These are phyloP conservation scores for Forbesichthys agassizii DNA, from an alignment of 2,113 vertebrate genomes.

Conservation along the genomic window DNA sequence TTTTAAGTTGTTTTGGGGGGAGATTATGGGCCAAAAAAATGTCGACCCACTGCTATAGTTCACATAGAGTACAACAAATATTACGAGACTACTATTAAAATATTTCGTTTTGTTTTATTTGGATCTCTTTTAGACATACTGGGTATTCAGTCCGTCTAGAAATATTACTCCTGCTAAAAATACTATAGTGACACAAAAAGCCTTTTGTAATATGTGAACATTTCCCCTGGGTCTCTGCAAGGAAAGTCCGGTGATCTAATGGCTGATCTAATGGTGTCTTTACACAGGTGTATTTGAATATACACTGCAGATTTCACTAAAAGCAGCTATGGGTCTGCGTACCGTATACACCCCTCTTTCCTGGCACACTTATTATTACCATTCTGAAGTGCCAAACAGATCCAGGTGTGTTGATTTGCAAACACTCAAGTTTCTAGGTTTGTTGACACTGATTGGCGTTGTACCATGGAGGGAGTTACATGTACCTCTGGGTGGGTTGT, in stretches of 20 bases:
- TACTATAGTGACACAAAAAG: too few relatives aligned
- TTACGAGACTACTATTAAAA: too few relatives aligned
- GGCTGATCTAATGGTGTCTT: constrained; percentile 30
- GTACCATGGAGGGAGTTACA: constrained; percentile 34
- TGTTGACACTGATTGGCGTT: neutral
- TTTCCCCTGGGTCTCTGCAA: constrained; percentile 14
- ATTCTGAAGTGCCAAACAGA: constrained; percentile 33
- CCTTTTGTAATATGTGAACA: neutral
- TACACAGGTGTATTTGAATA: constrained; percentile 10
- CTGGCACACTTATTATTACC: constrained; percentile 3
- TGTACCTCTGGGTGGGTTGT: too few relatives aligned
- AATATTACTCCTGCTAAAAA: too few relatives aligned
- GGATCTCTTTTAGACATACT: too few relatives aligned
- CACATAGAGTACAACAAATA: too few relatives aligned
- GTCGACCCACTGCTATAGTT: too few relatives aligned
- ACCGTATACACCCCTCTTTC: neutral
- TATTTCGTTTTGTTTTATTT: too few relatives aligned
- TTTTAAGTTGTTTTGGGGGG: too few relatives aligned
- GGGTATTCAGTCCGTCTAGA: too few relatives aligned
- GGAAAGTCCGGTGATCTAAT: constrained; percentile 29
- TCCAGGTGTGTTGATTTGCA: constrained; percentile 44
- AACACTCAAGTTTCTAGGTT: neutral
- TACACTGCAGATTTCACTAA: constrained; percentile 27
- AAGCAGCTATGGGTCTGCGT: neutral
- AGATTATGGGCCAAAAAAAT: too few relatives aligned